These are phyloP conservation scores for Ferdinandea cuprea DNA, from an alignment of 2,888 invertebrate genomes.

Conservation along the genomic window DNA sequence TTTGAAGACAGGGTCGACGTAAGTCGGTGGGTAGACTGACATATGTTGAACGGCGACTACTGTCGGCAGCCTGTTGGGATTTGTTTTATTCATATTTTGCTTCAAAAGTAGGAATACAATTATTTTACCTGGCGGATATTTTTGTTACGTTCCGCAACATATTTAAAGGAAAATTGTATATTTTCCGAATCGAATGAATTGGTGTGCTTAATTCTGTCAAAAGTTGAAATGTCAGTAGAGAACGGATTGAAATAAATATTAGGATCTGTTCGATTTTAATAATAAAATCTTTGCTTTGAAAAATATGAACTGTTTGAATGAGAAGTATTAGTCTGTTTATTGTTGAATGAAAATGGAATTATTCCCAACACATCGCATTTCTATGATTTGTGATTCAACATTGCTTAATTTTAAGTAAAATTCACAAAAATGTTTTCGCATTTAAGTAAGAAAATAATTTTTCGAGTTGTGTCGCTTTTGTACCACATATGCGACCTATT, in stretches of 20 bases:
- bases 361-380: no score
- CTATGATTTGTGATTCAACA: no score
- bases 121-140: conserved; percentile 34
- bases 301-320: no score
- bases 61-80: conserved; percentile 42
- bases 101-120: background rate
- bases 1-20: conserved; percentile 86
- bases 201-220: conserved; percentile 17
- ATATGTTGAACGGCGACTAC: conserved; percentile 78
- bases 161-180: background rate
- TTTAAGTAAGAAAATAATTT: no score
- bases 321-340: no score
- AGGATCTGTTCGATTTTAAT: background rate
- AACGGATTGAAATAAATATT: background rate
- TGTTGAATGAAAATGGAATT: no score
- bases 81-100: background rate
- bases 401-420: no score
- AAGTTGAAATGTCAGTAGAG: background rate
- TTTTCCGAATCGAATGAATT: conserved; percentile 22
- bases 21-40: conserved; percentile 85
- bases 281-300: background rate
- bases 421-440: no score
- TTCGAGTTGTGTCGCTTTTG: no score
- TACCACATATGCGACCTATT: no score
- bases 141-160: conserved; percentile 49